phyloP scores from a whole-genome alignment of 35 echinoderm and acorn worm genomes.

The Acanthaster planci region DNA sequence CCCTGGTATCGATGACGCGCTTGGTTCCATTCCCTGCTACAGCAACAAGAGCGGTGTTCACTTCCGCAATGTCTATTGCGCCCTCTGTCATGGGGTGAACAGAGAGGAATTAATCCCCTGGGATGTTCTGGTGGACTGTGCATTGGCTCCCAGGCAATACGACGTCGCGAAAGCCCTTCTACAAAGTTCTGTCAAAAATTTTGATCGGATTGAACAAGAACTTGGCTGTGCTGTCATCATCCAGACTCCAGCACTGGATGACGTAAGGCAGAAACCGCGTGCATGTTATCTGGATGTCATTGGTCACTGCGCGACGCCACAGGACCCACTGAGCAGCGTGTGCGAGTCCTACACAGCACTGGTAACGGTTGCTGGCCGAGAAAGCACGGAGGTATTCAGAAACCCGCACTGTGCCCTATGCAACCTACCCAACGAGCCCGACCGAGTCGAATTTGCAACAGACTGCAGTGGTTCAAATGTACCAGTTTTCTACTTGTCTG shows the following conservation, averaged over 20 bases:
- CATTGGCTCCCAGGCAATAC: not conserved
- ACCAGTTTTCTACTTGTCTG: not conserved
- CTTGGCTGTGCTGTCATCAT: slow-evolving; percentile 7
- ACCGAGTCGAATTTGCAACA: not conserved
- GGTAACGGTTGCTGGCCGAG: not conserved
- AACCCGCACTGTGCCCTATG: slow-evolving; percentile 9
- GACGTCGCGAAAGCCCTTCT: not conserved
- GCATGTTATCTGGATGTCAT: not conserved
- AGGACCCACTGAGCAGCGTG: not conserved
- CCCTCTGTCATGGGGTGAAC: not conserved
- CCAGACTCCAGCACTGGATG: not conserved
- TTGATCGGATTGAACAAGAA: not conserved
- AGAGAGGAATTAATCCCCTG: not conserved
- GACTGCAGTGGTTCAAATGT: not conserved
- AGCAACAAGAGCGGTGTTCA: not conserved
- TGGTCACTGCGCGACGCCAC: not conserved
- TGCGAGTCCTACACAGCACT: slow-evolving; percentile 13
- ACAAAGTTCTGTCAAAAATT: not conserved
- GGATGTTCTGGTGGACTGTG: slow-evolving; percentile 1
- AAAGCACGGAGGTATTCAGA: not conserved
- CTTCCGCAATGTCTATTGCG: not conserved
- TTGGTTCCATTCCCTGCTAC: not conserved
- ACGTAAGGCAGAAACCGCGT: not conserved
- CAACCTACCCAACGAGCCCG: not conserved
- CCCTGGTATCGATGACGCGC: not conserved